Evolutionary conservation across 2,797 vertebrate genomes (phyloP).

Genomic region (Anableps anableps): DNA sequence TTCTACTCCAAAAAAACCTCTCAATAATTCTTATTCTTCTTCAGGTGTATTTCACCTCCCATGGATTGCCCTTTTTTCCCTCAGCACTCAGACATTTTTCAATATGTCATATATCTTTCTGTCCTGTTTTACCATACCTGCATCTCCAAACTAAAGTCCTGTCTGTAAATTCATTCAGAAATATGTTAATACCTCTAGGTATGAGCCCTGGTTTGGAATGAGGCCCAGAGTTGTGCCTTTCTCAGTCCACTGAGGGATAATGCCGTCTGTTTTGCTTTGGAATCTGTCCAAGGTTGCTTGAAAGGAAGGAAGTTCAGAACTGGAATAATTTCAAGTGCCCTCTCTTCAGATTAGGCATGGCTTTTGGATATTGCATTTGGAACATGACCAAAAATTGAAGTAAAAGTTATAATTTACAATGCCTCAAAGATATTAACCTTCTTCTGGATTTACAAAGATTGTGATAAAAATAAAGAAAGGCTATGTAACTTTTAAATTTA

Average conservation of each 20-base stretch:
- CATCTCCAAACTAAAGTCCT: constrained; percentile 64
- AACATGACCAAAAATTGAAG: constrained; percentile 44
- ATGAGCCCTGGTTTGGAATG: constrained; percentile 55
- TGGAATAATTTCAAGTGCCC: constrained; percentile 66
- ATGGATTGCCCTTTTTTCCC: constrained; percentile 10
- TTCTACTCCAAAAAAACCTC: constrained; percentile 1
- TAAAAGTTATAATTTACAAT: constrained; percentile 31
- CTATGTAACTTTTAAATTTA: constrained; percentile 19
- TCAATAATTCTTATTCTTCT: background rate
- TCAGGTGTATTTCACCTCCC: background rate
- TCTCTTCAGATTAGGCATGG: constrained; percentile 54
- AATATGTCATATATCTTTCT: constrained; percentile 17
- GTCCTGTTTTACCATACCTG: constrained; percentile 25
- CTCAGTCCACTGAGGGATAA: constrained; percentile 50
- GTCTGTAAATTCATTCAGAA: constrained; percentile 51
- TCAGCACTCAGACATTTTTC: constrained; percentile 14
- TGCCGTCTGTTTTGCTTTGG: constrained; percentile 61
- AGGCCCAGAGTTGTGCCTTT: constrained; percentile 59
- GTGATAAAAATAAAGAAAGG: constrained; percentile 4
- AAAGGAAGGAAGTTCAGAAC: constrained; percentile 51
- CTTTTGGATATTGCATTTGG: constrained; percentile 55
- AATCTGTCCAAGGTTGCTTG: constrained; percentile 63
- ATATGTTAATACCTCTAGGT: constrained; percentile 65
- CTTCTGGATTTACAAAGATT: constrained; percentile 33
- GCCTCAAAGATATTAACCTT: constrained; percentile 35